Percentiles rank a stretch among this genome's conserved stretches.
phyloP scores from a whole-genome alignment of 2,113 vertebrate species.

The Rhombomys opimus region DNA sequence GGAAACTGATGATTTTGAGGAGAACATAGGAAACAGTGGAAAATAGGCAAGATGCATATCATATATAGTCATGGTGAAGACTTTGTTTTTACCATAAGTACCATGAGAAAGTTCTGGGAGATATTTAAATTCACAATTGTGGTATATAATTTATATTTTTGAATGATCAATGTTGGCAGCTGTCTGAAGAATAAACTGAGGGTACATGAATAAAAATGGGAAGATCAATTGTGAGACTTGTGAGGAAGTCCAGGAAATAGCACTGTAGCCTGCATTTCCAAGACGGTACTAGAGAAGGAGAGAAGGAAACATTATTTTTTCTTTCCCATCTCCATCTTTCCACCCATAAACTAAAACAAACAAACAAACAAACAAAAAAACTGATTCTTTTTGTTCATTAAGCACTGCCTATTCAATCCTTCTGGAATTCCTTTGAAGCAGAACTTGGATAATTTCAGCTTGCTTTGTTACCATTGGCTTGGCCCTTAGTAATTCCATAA shows the following conservation, averaged over 20 bases:
- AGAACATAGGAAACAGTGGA: neutral
- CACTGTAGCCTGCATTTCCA: neutral
- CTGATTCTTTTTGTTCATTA: slow-evolving; percentile 25
- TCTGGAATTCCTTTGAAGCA: neutral
- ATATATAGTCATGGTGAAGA: neutral
- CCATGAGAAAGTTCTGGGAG: slow-evolving; percentile 1
- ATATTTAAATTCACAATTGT: slow-evolving; percentile 4
- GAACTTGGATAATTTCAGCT: slow-evolving; percentile 6
- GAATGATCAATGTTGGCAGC: neutral
- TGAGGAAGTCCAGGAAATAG: neutral
- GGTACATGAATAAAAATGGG: neutral
- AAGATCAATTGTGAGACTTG: neutral
- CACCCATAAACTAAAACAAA: neutral
- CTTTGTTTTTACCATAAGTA: neutral
- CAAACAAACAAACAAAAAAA: slow-evolving; percentile 55
- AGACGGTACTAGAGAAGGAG: neutral
- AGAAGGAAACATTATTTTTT: neutral
- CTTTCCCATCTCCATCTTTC: neutral
- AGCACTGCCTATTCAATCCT: neutral
- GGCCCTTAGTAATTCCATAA: neutral
- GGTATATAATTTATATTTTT: slow-evolving; percentile 12
- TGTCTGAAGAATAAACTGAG: slow-evolving; percentile 29
- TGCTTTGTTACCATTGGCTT: neutral
- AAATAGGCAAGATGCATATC: neutral
- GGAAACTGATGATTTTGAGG: neutral